Evolutionary conservation across 2,888 invertebrate genomes (phyloP).

Genomic region (Chydorus sphaericus): DNA sequence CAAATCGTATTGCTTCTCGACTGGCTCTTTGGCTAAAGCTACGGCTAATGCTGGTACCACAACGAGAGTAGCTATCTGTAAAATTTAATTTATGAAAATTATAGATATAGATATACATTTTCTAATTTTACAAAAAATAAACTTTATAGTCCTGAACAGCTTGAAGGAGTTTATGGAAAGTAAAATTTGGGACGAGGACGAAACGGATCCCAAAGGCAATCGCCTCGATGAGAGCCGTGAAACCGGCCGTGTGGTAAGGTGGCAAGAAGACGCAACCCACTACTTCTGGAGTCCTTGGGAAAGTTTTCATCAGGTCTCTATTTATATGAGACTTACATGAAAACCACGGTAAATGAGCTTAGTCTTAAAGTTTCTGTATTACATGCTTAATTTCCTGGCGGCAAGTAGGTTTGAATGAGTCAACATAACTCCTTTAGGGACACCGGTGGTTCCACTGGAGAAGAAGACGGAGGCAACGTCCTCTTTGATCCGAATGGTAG

Average conservation of each 20-base stretch:
- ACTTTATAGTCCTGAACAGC: neutral
- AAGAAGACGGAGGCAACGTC: neutral
- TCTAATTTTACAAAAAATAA: neutral
- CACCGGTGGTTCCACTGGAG: neutral
- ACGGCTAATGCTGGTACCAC: slow-evolving; percentile 73
- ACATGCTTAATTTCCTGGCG: neutral
- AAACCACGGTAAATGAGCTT: neutral
- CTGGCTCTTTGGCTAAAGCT: slow-evolving; percentile 65
- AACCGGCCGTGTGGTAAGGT: neutral
- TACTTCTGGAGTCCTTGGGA: neutral
- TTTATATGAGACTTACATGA: neutral
- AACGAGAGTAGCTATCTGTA: slow-evolving; percentile 48
- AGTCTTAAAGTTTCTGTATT: no score
- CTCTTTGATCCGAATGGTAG: no score
- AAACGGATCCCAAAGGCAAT: neutral
- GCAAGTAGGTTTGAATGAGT: neutral
- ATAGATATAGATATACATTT: no score
- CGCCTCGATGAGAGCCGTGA: neutral
- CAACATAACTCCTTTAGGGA: neutral
- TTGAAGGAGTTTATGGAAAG: neutral
- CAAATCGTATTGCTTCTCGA: slow-evolving; percentile 59
- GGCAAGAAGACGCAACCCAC: neutral
- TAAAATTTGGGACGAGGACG: neutral
- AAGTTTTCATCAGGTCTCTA: neutral
- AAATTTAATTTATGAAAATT: no score